These are phyloP conservation scores for Hyposoter didymator DNA, from an alignment of 2,888 invertebrate genomes.

Conservation along the genomic window DNA sequence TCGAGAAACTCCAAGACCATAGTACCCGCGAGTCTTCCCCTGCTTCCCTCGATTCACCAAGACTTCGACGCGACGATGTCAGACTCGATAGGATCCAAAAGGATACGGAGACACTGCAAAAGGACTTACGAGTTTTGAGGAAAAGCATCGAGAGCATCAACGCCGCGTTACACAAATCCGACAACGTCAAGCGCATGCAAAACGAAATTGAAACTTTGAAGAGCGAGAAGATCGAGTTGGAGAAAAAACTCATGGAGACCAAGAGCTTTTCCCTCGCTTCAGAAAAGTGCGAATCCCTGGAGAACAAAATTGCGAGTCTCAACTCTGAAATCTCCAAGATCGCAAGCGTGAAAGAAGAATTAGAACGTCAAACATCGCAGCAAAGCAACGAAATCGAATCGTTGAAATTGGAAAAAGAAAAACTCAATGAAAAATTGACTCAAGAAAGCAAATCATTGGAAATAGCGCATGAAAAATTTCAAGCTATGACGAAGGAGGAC, in stretches of 20 bases:
- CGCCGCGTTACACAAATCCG: slow-evolving; percentile 69
- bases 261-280: slow-evolving; percentile 38
- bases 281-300: slow-evolving; percentile 37
- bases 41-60: slow-evolving; percentile 51
- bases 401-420: slow-evolving; percentile 31
- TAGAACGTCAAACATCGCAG: slow-evolving; percentile 12
- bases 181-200: slow-evolving; percentile 62
- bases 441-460: background rate
- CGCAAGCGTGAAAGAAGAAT: slow-evolving; percentile 56
- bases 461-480: slow-evolving; percentile 3
- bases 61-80: slow-evolving; percentile 54
- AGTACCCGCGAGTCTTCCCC: slow-evolving; percentile 56
- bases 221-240: background rate
- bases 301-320: slow-evolving; percentile 34
- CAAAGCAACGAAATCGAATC: slow-evolving; percentile 2
- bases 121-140: slow-evolving; percentile 71
- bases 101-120: slow-evolving; percentile 71
- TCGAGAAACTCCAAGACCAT: slow-evolving; percentile 74
- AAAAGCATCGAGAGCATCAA: slow-evolving; percentile 61
- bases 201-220: slow-evolving; percentile 73
- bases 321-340: slow-evolving; percentile 5
- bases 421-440: slow-evolving; percentile 23
- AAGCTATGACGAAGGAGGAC: slow-evolving; percentile 37
- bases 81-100: slow-evolving; percentile 73
- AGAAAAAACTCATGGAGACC: slow-evolving; percentile 66